Percentiles rank a stretch among this genome's conserved stretches.
These are phyloP conservation scores for Trachymyrmex septentrionalis DNA, from an alignment of 1,140 invertebrate species.

Conservation along the genomic window DNA sequence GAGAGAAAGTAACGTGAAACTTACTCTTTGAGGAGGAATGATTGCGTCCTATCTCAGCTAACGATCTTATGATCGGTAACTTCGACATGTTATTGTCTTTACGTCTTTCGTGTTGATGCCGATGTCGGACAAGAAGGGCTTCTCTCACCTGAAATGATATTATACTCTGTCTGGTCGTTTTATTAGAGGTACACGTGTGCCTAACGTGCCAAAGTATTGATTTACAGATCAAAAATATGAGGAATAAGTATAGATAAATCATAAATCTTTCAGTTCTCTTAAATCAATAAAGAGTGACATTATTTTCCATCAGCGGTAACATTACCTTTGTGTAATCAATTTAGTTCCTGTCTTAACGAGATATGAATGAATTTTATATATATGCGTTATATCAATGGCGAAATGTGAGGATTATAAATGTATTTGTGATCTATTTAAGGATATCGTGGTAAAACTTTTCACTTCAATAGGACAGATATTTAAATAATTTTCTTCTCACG, in stretches of 20 bases:
- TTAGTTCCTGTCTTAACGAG: constrained; percentile 5
- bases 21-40: constrained; percentile 98
- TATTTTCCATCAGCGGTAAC: background rate
- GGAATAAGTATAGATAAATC: constrained; percentile 1
- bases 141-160: constrained; percentile 90
- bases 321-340: background rate
- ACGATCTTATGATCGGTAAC: constrained; percentile 97
- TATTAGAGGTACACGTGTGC: background rate
- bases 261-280: background rate
- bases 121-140: constrained; percentile 95
- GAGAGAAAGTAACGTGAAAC: constrained; percentile 82
- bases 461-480: background rate
- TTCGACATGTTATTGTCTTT: constrained; percentile 93
- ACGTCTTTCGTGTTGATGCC: constrained; percentile 97
- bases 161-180: constrained; percentile 39
- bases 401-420: background rate
- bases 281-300: background rate
- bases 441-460: constrained; percentile 13
- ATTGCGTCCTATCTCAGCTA: constrained; percentile 98
- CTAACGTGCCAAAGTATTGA: constrained; percentile 8
- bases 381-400: background rate
- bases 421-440: background rate
- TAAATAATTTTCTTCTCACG: background rate
- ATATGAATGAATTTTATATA: background rate
- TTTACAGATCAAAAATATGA: constrained; percentile 22